Conservation (phyloP, 2,113 vertebrate species). For the Etheostoma cragini region DNA sequence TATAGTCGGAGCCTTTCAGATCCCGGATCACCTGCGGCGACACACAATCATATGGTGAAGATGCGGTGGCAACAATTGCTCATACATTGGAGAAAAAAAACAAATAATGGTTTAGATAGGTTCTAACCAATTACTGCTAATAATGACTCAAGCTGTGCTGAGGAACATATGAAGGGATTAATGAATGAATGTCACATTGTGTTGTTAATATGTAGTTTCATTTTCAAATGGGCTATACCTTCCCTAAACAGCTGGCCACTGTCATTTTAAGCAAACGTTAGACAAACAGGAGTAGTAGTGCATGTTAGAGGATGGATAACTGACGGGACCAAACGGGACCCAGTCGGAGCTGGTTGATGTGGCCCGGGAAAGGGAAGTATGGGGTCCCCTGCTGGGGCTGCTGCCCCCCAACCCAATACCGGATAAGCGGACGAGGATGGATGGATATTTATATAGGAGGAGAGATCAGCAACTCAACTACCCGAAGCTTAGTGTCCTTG, state of each 20-base stretch:
- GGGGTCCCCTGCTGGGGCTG: no score
- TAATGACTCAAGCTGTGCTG: background rate
- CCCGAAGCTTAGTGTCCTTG: no score
- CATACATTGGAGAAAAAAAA: background rate
- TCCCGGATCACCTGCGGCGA: slow-evolving; percentile 93
- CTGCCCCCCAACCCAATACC: no score
- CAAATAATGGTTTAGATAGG: background rate
- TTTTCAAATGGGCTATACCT: background rate
- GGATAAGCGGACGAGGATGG: no score
- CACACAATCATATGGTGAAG: slow-evolving; percentile 10
- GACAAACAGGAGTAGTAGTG: background rate
- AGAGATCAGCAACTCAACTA: no score
- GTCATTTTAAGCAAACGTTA: background rate
- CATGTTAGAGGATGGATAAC: no score
- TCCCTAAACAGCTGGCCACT: background rate
- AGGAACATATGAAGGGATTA: background rate
- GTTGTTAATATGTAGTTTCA: background rate
- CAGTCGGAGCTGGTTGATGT: no score
- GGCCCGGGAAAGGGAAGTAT: no score
- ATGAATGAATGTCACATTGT: background rate
- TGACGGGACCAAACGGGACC: no score
- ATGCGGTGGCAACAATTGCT: background rate
- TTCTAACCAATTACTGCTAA: background rate
- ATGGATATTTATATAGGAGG: no score
- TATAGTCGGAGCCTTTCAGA: slow-evolving; percentile 97